phyloP scores from a whole-genome alignment of 1,140 invertebrate genomes.

The Augochlora pura region DNA sequence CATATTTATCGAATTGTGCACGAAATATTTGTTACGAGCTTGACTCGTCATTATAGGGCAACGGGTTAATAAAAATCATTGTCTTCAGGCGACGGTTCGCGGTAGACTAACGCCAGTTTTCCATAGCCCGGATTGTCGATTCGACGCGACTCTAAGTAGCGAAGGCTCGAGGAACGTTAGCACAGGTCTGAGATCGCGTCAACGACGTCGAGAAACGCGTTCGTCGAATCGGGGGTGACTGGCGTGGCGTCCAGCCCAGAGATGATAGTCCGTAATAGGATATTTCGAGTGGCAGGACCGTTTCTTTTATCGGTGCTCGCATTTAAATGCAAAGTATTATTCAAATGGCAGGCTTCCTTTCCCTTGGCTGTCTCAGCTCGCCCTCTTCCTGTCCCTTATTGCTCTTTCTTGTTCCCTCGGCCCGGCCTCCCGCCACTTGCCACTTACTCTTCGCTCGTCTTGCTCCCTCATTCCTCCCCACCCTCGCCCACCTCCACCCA shows the following conservation, averaged over 20 bases:
- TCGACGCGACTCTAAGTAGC: no score
- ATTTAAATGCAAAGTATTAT: constrained; percentile 80
- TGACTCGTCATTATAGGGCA: no score
- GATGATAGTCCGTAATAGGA: constrained; percentile 77
- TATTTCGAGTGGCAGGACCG: constrained; percentile 73
- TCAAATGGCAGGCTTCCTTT: constrained; percentile 69
- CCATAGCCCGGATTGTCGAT: no score
- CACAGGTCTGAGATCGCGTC: no score
- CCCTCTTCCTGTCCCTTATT: constrained; percentile 38
- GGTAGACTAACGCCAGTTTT: no score
- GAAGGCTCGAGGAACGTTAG: no score
- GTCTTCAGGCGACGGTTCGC: no score
- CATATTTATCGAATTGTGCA: no score
- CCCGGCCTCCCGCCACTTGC: background rate
- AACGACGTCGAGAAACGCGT: no score
- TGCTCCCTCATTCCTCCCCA: background rate
- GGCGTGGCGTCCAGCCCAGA: constrained; percentile 42
- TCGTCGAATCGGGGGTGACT: constrained; percentile 34
- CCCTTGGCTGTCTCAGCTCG: constrained; percentile 26
- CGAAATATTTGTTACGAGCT: no score
- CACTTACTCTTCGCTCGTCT: constrained; percentile 24
- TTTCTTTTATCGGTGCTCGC: constrained; percentile 75
- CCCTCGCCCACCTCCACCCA: no score
- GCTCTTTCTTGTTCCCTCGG: constrained; percentile 16
- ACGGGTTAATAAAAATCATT: no score